Evolutionary conservation across 30 jellyfish, hydroid and myxozoan species (phyloP).

Genomic region (Hydractinia echinata): DNA sequence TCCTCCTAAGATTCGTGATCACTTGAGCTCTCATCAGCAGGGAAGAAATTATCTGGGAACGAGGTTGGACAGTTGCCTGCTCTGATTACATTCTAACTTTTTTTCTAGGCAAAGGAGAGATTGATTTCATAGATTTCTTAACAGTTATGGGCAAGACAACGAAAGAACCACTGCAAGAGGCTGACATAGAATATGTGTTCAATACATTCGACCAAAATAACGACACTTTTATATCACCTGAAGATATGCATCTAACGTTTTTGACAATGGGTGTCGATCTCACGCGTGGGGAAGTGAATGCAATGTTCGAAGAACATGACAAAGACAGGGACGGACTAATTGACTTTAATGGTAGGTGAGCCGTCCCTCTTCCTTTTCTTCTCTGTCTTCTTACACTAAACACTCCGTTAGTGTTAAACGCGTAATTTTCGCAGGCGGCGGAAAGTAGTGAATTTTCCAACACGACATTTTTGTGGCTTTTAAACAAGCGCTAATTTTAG

Average conservation of each 20-base stretch:
- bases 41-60: no score
- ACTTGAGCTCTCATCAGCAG: no score
- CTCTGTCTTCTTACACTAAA: no score
- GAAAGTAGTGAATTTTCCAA: no score
- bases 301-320: constrained; percentile 8
- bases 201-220: constrained; percentile 9
- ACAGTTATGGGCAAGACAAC: not conserved
- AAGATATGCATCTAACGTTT: constrained; percentile 19
- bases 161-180: constrained; percentile 15
- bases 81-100: no score
- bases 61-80: no score
- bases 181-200: constrained; percentile 12
- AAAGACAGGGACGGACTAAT: constrained; percentile 8
- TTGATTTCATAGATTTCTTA: constrained; percentile 1
- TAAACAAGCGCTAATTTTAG: no score
- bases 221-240: constrained; percentile 22
- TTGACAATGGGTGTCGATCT: constrained; percentile 21
- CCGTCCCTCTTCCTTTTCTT: no score
- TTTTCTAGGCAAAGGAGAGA: constrained; percentile 2
- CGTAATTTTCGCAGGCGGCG: no score
- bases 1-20: no score
- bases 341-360: constrained; percentile 7
- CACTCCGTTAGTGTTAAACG: no score
- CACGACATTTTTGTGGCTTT: no score
- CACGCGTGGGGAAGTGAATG: not conserved